Evolutionary conservation across 2,888 invertebrate species (phyloP).

Genomic region (Falcaria lacertinaria): DNA sequence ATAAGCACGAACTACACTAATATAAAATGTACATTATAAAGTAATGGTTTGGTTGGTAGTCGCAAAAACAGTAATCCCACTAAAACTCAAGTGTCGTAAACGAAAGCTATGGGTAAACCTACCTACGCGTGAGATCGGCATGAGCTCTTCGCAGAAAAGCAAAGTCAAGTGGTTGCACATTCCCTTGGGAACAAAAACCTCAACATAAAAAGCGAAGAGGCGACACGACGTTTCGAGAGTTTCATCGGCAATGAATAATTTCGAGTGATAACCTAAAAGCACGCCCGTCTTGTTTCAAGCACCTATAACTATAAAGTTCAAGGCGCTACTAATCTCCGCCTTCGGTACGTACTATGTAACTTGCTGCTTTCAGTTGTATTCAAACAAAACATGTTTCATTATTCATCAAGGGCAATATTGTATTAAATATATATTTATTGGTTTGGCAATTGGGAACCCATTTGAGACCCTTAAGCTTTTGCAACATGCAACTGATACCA

Average conservation of each 20-base stretch:
- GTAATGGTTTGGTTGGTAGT: too few species aligned
- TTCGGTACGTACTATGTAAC: not conserved
- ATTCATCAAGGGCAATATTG: too few species aligned
- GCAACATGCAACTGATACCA: too few species aligned
- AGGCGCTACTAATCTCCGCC: slow-evolving; percentile 23
- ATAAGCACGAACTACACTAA: too few species aligned
- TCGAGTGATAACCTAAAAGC: slow-evolving; percentile 71
- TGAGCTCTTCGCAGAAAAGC: slow-evolving; percentile 25
- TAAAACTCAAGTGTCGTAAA: not conserved
- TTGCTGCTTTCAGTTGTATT: not conserved
- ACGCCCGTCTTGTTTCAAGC: slow-evolving; percentile 54
- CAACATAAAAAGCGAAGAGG: slow-evolving; percentile 35
- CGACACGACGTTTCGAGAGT: slow-evolving; percentile 42
- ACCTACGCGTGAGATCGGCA: slow-evolving; percentile 6
- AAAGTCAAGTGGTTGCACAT: slow-evolving; percentile 47
- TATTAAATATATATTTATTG: too few species aligned
- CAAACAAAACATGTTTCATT: too few species aligned
- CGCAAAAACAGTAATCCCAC: too few species aligned
- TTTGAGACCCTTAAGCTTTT: too few species aligned
- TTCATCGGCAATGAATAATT: slow-evolving; percentile 68
- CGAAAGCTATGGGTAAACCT: not conserved
- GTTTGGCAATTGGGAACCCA: too few species aligned
- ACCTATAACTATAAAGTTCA: slow-evolving; percentile 52
- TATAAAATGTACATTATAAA: too few species aligned
- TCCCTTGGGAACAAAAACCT: slow-evolving; percentile 43